phyloP scores from a whole-genome alignment of 2,113 vertebrate species.

The Chelonoidis abingdonii region DNA sequence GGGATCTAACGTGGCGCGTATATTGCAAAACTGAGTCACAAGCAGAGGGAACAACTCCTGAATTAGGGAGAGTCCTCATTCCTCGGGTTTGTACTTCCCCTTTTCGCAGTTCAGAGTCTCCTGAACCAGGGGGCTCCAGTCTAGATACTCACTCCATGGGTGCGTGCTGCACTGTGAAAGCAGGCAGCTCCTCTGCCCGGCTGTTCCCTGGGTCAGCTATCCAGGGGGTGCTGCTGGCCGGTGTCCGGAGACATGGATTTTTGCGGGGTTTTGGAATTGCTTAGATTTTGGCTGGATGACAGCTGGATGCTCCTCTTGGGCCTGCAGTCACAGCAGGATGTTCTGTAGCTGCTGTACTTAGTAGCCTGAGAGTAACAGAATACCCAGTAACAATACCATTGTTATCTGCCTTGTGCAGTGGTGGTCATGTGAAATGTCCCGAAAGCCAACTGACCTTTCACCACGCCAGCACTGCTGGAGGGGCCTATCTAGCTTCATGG shows the following conservation, averaged over 20 bases:
- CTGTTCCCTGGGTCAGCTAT: fast-evolving
- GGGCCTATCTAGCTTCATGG: background rate
- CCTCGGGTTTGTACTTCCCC: background rate
- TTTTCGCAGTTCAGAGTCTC: background rate
- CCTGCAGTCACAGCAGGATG: background rate
- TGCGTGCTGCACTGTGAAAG: fast-evolving
- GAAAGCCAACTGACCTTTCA: background rate
- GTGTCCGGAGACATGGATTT: background rate
- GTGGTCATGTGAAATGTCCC: background rate
- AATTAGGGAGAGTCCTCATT: background rate
- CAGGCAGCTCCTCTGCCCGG: background rate
- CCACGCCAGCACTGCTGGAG: fast-evolving
- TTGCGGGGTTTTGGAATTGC: background rate
- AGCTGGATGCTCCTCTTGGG: background rate
- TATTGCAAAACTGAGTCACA: background rate
- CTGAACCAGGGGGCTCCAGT: background rate
- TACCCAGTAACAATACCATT: background rate
- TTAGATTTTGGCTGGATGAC: background rate
- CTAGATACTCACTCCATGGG: background rate
- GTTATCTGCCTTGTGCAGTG: background rate
- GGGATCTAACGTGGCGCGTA: background rate
- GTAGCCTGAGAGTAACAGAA: background rate
- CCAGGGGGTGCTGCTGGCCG: background rate
- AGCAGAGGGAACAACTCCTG: background rate
- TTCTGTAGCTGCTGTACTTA: background rate